A percentile compares a stretch with the other conserved stretches of the same genome.
Evolutionary conservation across 2,797 vertebrate species (phyloP).

Genomic region (Phalloptychus januarius): DNA sequence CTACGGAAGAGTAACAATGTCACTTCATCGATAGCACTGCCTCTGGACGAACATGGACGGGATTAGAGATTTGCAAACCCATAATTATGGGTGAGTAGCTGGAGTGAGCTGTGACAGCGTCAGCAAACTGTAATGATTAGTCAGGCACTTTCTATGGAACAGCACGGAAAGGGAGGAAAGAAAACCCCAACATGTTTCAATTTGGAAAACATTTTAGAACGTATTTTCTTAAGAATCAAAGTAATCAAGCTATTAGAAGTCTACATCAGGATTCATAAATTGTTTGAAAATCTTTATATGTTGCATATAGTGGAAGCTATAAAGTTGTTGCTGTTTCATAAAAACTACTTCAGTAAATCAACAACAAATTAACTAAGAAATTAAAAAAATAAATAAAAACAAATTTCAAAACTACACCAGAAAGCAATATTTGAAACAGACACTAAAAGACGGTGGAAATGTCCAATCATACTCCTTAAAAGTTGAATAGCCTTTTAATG

Average conservation of each 20-base stretch:
- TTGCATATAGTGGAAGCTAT: background rate
- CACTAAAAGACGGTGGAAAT: background rate
- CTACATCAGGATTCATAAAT: background rate
- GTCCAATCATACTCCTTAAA: background rate
- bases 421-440: background rate
- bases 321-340: background rate
- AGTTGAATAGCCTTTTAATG: too few species aligned
- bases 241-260: background rate
- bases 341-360: background rate
- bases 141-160: background rate
- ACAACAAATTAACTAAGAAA: background rate
- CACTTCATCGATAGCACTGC: conserved; percentile 46
- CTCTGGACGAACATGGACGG: conserved; percentile 37
- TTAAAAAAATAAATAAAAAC: background rate
- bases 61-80: conserved; percentile 34
- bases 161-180: background rate
- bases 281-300: background rate
- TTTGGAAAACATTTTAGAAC: background rate
- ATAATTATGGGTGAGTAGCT: conserved; percentile 32
- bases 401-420: background rate
- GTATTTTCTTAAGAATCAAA: background rate
- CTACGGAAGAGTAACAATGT: conserved; percentile 59
- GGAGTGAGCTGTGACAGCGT: conserved; percentile 16
- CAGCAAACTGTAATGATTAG: background rate
- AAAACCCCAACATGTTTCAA: background rate